Evolutionary conservation across 2,113 vertebrate genomes (phyloP).

Genomic region (Elephas maximus): DNA sequence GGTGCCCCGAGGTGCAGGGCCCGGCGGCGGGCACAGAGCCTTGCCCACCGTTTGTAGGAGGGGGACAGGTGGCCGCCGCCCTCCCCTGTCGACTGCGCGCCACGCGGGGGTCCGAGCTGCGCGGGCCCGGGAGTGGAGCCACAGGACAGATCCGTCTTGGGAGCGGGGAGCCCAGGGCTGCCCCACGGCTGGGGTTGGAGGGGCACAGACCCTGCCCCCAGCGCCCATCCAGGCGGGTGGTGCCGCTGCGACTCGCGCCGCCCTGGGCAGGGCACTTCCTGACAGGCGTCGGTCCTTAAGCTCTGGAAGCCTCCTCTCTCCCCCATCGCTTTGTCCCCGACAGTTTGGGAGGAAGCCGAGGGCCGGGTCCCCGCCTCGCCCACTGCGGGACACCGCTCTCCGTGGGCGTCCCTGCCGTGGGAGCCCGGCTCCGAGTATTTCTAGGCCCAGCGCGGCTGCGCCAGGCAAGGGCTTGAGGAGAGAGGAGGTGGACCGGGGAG

Average conservation of each 20-base stretch:
- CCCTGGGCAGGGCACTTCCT: background rate
- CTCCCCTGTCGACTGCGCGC: background rate
- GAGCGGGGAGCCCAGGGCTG: background rate
- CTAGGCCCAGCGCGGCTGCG: background rate
- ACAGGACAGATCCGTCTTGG: background rate
- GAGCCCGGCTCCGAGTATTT: background rate
- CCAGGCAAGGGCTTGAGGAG: background rate
- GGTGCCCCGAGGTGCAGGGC: slow-evolving; percentile 68
- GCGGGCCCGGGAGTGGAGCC: background rate
- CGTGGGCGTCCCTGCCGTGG: background rate
- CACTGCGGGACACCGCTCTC: background rate
- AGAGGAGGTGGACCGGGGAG: background rate
- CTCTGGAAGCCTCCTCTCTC: background rate
- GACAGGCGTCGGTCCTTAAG: background rate
- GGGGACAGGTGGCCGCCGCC: slow-evolving; percentile 18
- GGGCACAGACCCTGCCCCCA: background rate
- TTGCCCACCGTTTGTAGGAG: too few relatives aligned
- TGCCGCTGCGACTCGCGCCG: background rate
- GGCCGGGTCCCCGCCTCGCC: background rate
- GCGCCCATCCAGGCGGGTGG: background rate
- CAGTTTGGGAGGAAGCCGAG: background rate
- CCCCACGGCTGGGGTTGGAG: background rate
- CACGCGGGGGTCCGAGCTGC: background rate
- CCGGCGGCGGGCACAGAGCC: background rate
- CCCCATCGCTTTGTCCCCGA: background rate